Evolutionary conservation across 1,140 invertebrate genomes (phyloP).

Genomic region (Aleiodes sp.): DNA sequence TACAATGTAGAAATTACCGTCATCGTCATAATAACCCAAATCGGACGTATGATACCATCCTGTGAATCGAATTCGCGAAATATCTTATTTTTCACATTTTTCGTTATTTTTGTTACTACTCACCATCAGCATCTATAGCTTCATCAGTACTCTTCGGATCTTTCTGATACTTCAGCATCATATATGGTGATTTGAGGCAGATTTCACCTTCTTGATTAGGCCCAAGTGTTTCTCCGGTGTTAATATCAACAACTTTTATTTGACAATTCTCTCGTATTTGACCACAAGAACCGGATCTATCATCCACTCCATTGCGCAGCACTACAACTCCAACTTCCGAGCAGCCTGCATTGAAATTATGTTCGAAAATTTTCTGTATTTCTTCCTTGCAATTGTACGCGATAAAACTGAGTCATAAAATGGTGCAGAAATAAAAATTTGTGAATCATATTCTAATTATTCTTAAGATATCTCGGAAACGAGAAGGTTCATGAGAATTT

Average conservation of each 20-base stretch:
- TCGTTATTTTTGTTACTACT: not conserved
- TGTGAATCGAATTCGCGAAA: conserved; percentile 33
- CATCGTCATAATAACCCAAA: conserved; percentile 65
- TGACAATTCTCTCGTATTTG: conserved; percentile 22
- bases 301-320: too few species aligned
- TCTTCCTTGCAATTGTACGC: not conserved
- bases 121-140: conserved; percentile 63
- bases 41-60: conserved; percentile 72
- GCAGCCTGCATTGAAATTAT: not conserved
- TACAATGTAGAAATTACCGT: conserved; percentile 65
- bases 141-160: conserved; percentile 66
- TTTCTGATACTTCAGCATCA: conserved; percentile 61
- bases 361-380: not conserved
- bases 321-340: not conserved
- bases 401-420: too few species aligned
- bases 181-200: conserved; percentile 45
- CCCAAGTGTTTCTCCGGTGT: conserved; percentile 39
- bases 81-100: not conserved
- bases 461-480: too few species aligned
- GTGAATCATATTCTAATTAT: too few species aligned
- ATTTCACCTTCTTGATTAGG: conserved; percentile 56
- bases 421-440: too few species aligned
- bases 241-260: conserved; percentile 37
- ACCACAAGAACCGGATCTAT: conserved; percentile 26
- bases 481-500: too few species aligned